Evolutionary conservation across 2,113 vertebrate species (phyloP).

Genomic region (Halcyon malimbica): DNA sequence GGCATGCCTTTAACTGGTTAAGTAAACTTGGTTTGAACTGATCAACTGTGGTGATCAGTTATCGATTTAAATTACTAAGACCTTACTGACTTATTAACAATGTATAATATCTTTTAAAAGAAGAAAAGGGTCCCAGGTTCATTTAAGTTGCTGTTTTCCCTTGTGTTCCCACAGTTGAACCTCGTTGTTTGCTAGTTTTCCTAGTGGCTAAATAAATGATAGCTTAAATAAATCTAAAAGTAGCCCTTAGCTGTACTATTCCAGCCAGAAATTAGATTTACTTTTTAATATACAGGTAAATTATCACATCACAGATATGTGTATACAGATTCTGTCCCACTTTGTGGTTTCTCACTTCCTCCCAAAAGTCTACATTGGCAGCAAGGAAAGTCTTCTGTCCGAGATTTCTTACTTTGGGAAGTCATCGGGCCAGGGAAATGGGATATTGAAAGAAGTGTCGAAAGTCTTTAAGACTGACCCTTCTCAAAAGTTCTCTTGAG

Average conservation of each 20-base stretch:
- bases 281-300: not conserved
- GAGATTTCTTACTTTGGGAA: not conserved
- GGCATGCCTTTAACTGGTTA: not conserved
- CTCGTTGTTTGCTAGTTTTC: not conserved
- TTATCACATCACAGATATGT: fast-evolving
- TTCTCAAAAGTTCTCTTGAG: not conserved
- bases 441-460: not conserved
- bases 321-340: fast-evolving
- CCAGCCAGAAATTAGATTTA: not conserved
- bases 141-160: not conserved
- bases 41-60: not conserved
- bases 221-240: not conserved
- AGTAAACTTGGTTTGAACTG: not conserved
- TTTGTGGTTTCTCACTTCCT: not conserved
- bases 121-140: not conserved
- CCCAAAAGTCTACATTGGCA: not conserved
- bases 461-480: not conserved
- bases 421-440: not conserved
- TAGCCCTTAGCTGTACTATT: not conserved
- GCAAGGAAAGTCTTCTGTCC: not conserved
- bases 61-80: not conserved
- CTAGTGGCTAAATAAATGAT: not conserved
- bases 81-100: not conserved
- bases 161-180: not conserved
- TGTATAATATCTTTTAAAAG: not conserved